A percentile compares a stretch with the other conserved stretches of the same genome.
phyloP scores from a whole-genome alignment of 2,113 vertebrate species.

The Bufo gargarizans region DNA sequence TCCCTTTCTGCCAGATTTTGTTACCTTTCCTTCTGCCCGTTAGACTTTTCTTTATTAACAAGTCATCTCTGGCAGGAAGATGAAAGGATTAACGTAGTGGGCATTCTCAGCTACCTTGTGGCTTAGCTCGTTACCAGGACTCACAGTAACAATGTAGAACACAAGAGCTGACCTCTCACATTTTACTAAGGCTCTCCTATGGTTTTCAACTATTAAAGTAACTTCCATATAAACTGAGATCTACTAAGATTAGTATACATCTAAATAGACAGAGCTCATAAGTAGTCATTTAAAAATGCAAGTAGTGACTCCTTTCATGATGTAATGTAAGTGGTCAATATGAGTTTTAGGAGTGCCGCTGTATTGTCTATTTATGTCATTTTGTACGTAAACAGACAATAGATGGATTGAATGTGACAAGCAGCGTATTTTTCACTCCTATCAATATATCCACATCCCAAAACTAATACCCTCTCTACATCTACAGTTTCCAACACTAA shows the following conservation, averaged over 20 bases:
- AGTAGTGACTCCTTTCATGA: background rate
- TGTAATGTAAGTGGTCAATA: background rate
- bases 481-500: background rate
- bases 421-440: too few relatives aligned
- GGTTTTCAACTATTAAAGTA: background rate
- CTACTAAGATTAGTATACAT: background rate
- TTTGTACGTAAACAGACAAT: too few relatives aligned
- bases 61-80: constrained; percentile 24
- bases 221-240: background rate
- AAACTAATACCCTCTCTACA: background rate
- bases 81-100: constrained; percentile 9
- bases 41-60: constrained; percentile 35
- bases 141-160: background rate
- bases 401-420: too few relatives aligned
- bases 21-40: constrained; percentile 3
- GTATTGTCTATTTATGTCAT: background rate
- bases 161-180: constrained; percentile 12
- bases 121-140: constrained; percentile 26
- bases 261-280: background rate
- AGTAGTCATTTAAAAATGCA: background rate
- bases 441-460: background rate
- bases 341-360: too few relatives aligned
- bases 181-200: background rate
- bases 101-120: constrained; percentile 17
- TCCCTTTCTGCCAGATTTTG: constrained; percentile 24